A percentile compares a stretch with the other conserved stretches of the same genome.
These are phyloP conservation scores for Oceanites oceanicus DNA, from an alignment of 2,113 vertebrate species.

Conservation along the genomic window DNA sequence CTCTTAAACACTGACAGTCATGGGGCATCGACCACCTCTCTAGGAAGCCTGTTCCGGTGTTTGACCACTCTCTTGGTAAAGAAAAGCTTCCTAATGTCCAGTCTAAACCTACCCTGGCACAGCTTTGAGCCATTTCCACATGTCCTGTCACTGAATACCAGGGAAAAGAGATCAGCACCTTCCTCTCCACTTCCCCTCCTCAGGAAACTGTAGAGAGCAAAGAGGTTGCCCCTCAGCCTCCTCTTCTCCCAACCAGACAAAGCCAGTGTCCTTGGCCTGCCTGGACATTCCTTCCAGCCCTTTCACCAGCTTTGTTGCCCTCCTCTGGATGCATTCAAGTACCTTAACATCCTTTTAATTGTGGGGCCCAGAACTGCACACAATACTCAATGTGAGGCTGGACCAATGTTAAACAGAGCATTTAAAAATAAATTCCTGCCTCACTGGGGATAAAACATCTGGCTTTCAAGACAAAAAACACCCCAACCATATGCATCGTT, in stretches of 20 bases:
- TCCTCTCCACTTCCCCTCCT: not conserved
- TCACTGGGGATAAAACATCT: not conserved
- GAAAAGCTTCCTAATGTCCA: not conserved
- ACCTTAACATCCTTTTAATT: not conserved
- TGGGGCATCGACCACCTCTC: not conserved
- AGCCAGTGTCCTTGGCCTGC: not conserved
- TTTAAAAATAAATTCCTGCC: not conserved
- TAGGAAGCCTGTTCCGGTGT: not conserved
- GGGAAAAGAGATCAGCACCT: not conserved
- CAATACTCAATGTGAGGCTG: not conserved
- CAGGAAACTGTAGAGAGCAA: not conserved
- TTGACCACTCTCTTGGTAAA: not conserved
- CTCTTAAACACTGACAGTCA: not conserved
- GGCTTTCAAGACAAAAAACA: not conserved
- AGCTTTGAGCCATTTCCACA: not conserved
- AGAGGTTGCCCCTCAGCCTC: not conserved
- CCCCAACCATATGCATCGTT: rapidly evolving
- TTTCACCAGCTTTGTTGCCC: not conserved
- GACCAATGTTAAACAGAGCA: not conserved
- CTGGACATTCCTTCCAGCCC: not conserved
- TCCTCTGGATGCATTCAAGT: not conserved
- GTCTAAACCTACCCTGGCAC: not conserved
- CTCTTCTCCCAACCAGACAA: not conserved
- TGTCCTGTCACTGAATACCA: not conserved
- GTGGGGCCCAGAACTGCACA: not conserved